Conservation (phyloP, 2,797 vertebrate species). For the Coranthus polyacanthus region DNA sequence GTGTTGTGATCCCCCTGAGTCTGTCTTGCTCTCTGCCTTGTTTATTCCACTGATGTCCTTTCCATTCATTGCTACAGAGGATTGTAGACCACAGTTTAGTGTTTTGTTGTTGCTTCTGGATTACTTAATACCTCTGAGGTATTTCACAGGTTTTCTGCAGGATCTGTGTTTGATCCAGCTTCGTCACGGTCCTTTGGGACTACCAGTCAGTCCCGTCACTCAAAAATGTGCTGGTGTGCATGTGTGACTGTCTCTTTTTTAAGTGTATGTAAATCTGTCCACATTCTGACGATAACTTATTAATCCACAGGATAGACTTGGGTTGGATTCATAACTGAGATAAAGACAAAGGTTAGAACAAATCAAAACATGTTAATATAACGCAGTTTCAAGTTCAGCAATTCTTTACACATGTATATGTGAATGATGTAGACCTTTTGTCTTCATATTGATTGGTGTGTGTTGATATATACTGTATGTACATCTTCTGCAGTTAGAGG, state of each 20-base stretch:
- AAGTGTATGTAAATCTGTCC: neutral
- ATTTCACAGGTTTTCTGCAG: constrained; percentile 35
- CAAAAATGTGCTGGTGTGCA: constrained; percentile 20
- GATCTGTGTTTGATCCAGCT: constrained; percentile 29
- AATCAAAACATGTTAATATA: constrained; percentile 11
- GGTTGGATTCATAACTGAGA: constrained; percentile 6
- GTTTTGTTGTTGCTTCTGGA: constrained; percentile 61
- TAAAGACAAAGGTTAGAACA: neutral
- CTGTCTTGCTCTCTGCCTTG: constrained; percentile 54
- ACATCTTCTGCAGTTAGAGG: neutral
- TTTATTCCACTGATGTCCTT: constrained; percentile 67
- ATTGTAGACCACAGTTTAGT: constrained; percentile 48
- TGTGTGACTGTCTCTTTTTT: constrained; percentile 13
- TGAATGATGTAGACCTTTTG: neutral
- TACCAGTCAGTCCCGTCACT: constrained; percentile 28
- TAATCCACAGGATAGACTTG: constrained; percentile 10
- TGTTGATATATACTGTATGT: neutral
- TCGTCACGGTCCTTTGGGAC: constrained; percentile 15
- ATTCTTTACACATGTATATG: neutral
- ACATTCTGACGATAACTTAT: constrained; percentile 5
- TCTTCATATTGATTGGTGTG: neutral
- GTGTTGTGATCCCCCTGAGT: constrained; percentile 56
- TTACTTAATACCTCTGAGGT: constrained; percentile 60
- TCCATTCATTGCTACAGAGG: constrained; percentile 53
- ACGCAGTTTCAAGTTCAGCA: constrained; percentile 5